Evolutionary conservation across 2,888 invertebrate species (phyloP), one percentile per base, ranked within the genome.

Genomic region (Luperina testacea): DNA sequence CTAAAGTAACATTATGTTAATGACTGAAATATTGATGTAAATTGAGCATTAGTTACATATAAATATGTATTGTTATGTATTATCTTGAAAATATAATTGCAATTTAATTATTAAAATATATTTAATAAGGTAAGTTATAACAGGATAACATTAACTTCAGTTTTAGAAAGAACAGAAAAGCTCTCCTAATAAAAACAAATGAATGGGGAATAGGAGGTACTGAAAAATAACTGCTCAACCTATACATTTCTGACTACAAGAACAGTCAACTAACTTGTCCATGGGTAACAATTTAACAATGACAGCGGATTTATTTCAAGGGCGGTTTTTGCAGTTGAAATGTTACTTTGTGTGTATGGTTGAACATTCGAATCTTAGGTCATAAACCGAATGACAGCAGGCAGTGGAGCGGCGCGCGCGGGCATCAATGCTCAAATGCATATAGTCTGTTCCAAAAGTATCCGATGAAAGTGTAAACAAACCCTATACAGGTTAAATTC

Each of bases 1-100:
- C 59, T 78, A 78, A 73, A 78, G 80, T 84, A 83, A 85, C 81
- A 79, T 82, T 84, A 80, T 84, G 82, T 85, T 85, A 83, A 85
- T 78, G 87, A 88, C 87, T 88, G 84, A 88, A 74, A 87, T 85
- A 86, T 86, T 81, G n/a, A 82, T 85, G 81, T 86, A 81, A 83
- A 83, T 77, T 86, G 72, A 82, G 82, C 79, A 84, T 83, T 77
- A 72, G 79, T 86, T 87, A 84, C 85, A 84, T 77, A 77, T 63
- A 77, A 59, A 82, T 85, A 86, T 89, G 84, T 89, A 87, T 87
- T 75, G 71, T 86, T 87, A 85, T 87, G 81, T 87, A 81, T 83
- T 88, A 81, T 87, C 78, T 85, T 86, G 80, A 87, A 82, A 83
- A 88, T 87, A 88, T 84, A 83, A 80, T 88, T 88, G 75, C 87